Evolutionary conservation across 2,888 invertebrate species (phyloP).

Genomic region (Xylophagus ater): DNA sequence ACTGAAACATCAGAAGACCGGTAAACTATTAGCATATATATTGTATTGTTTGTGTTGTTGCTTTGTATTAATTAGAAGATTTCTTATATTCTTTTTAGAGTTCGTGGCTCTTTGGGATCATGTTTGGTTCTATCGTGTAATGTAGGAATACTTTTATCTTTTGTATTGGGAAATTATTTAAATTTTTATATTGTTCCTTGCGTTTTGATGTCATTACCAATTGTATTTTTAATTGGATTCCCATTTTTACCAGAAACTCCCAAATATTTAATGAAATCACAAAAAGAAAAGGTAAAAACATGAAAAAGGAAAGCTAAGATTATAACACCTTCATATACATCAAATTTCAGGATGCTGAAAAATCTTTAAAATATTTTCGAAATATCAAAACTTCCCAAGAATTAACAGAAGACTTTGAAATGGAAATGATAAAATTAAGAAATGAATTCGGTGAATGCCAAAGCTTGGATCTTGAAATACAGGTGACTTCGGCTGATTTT

Average conservation of each 20-base stretch:
- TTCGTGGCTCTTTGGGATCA: conserved; percentile 34
- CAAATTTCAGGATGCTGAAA: conserved; percentile 28
- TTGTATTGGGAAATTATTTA: conserved; percentile 28
- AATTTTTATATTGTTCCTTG: conserved; percentile 26
- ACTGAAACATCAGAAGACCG: conserved; percentile 32
- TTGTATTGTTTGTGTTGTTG: not conserved
- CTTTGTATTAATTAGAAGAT: too few relatives aligned
- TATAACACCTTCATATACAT: not conserved
- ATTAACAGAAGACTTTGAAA: conserved; percentile 25
- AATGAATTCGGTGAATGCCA: conserved; percentile 18
- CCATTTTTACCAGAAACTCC: conserved; percentile 35
- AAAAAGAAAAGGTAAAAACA: conserved; percentile 23
- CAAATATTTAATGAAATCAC: conserved; percentile 25
- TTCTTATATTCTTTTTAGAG: conserved; percentile 19
- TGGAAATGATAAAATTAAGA: conserved; percentile 29
- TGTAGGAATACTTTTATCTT: conserved; percentile 29
- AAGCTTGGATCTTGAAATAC: conserved; percentile 8
- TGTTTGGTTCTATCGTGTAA: conserved; percentile 31
- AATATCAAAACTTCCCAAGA: conserved; percentile 26
- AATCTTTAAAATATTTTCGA: conserved; percentile 30
- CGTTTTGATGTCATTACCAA: conserved; percentile 22
- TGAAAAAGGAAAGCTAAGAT: not conserved
- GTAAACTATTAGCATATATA: conserved; percentile 19
- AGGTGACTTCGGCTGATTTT: conserved; percentile 27
- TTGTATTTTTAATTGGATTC: conserved; percentile 27